Evolutionary conservation across 2,797 vertebrate genomes (phyloP).

Genomic region (Cyclura pinguis): DNA sequence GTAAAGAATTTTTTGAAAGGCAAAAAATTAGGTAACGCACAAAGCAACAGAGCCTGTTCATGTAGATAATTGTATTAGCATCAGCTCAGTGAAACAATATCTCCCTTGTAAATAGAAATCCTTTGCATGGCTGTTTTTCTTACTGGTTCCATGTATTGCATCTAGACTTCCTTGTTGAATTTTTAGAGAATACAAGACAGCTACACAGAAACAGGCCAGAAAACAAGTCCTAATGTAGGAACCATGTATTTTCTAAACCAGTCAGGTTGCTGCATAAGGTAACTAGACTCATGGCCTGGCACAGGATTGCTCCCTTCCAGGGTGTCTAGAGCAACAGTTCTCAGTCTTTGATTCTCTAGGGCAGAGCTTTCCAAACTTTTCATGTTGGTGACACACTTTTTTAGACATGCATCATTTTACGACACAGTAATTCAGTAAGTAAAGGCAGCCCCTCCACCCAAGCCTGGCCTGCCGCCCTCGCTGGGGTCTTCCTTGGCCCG

Average conservation of each 20-base stretch:
- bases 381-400: no score
- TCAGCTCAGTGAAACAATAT: slow-evolving; percentile 59
- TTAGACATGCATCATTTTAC: no score
- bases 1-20: slow-evolving; percentile 33
- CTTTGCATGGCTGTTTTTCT: slow-evolving; percentile 62
- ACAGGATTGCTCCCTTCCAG: no score
- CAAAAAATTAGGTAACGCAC: slow-evolving; percentile 38
- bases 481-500: no score
- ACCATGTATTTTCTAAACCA: not conserved
- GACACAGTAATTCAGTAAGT: no score
- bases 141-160: slow-evolving; percentile 50
- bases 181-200: slow-evolving; percentile 31
- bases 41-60: slow-evolving; percentile 55
- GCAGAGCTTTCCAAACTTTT: no score
- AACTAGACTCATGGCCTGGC: no score
- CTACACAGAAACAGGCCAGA: slow-evolving; percentile 31
- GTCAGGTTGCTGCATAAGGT: no score
- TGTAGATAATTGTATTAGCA: slow-evolving; percentile 68
- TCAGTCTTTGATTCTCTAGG: not conserved
- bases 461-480: no score
- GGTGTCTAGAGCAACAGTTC: no score
- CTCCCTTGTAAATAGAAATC: slow-evolving; percentile 46
- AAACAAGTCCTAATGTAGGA: slow-evolving; percentile 46
- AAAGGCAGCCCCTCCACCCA: no score
- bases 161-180: slow-evolving; percentile 46